A percentile compares a stretch with the other conserved stretches of the same genome.
These are phyloP conservation scores for Dendrolimus houi DNA, from an alignment of 2,888 invertebrate genomes.

Conservation along the genomic window DNA sequence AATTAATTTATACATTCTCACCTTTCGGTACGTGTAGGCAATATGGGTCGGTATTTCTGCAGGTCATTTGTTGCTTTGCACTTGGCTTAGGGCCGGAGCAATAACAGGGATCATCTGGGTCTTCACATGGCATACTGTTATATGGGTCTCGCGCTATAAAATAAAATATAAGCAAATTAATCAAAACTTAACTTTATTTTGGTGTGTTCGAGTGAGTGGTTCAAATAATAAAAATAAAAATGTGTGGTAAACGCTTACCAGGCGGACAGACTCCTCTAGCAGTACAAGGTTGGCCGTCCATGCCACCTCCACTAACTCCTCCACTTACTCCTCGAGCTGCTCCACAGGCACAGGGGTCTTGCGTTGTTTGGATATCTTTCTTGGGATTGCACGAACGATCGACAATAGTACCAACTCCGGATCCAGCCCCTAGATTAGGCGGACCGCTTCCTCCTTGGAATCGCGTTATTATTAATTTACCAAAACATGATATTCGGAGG, in stretches of 20 bases:
- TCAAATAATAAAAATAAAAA: not conserved
- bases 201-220: no score
- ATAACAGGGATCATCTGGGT: constrained; percentile 55
- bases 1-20: constrained; percentile 18
- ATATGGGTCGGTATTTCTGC: constrained; percentile 60
- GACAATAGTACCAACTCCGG: constrained; percentile 26
- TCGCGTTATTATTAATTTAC: constrained; percentile 79
- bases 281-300: constrained; percentile 18
- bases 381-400: constrained; percentile 53
- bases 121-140: constrained; percentile 52
- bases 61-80: constrained; percentile 41
- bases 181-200: no score
- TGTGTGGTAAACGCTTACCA: constrained; percentile 22
- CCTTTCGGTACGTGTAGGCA: constrained; percentile 68
- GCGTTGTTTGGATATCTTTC: constrained; percentile 37
- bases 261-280: constrained; percentile 35
- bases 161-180: not conserved
- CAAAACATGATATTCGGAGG: constrained; percentile 80
- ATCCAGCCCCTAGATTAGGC: constrained; percentile 30
- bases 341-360: constrained; percentile 58
- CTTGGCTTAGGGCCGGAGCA: constrained; percentile 50
- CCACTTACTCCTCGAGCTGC: constrained; percentile 24
- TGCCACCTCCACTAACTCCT: constrained; percentile 10
- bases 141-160: constrained; percentile 32
- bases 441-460: constrained; percentile 71